A percentile compares a stretch with the other conserved stretches of the same genome.
phyloP scores from a whole-genome alignment of 1,140 invertebrate species.

The Aphelinus certus region DNA sequence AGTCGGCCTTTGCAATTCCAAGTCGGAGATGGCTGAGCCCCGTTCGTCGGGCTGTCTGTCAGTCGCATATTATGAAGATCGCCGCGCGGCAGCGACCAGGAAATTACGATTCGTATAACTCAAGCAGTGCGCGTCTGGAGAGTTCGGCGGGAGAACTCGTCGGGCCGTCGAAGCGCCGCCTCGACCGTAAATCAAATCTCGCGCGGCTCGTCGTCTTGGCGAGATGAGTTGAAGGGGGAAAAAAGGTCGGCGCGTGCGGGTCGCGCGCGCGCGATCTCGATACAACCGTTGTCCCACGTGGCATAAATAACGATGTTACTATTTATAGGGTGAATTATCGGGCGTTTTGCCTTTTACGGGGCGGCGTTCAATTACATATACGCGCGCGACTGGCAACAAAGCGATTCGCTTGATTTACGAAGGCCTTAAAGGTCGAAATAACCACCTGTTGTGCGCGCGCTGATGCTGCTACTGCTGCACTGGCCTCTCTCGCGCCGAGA shows the following conservation, averaged over 20 bases:
- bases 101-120: slow-evolving; percentile 48
- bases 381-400: slow-evolving; percentile 28
- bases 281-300: slow-evolving; percentile 11
- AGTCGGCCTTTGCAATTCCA: too few species aligned
- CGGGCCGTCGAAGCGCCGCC: neutral
- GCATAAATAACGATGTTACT: slow-evolving; percentile 34
- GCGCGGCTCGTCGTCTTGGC: too few species aligned
- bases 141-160: too few species aligned
- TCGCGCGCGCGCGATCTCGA: slow-evolving; percentile 26
- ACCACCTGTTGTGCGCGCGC: slow-evolving; percentile 32
- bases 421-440: slow-evolving; percentile 35
- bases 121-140: neutral
- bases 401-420: slow-evolving; percentile 37
- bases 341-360: slow-evolving; percentile 18
- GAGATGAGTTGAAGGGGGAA: too few species aligned
- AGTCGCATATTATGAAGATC: too few species aligned
- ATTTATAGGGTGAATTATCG: slow-evolving; percentile 36
- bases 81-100: slow-evolving; percentile 22
- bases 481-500: too few species aligned
- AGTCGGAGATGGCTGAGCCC: too few species aligned
- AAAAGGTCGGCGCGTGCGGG: neutral
- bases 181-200: slow-evolving; percentile 38
- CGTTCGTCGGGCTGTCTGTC: too few species aligned
- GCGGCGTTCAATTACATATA: slow-evolving; percentile 31
- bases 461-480: too few species aligned